These are phyloP conservation scores for Drosophila saltans DNA, from an alignment of 1,140 invertebrate species.

Conservation along the genomic window DNA sequence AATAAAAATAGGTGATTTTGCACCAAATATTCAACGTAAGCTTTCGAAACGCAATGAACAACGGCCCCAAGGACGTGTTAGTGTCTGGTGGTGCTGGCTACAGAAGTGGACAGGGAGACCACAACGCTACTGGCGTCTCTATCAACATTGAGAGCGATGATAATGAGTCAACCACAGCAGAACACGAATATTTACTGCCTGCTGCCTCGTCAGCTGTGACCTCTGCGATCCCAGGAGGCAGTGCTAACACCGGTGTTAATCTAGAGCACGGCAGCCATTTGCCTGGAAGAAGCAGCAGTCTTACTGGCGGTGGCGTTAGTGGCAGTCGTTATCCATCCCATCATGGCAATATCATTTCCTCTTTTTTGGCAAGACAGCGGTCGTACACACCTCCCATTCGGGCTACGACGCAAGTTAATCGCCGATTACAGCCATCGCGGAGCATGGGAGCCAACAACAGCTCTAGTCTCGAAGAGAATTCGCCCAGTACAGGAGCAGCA, in stretches of 20 bases:
- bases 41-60: conserved; percentile 48
- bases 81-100: conserved; percentile 34
- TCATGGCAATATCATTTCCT: conserved; percentile 47
- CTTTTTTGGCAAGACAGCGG: conserved; percentile 57
- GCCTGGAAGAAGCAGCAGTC: conserved; percentile 45
- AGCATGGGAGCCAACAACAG: conserved; percentile 48
- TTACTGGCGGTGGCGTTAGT: conserved; percentile 17
- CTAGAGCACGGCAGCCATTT: conserved; percentile 37
- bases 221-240: conserved; percentile 23
- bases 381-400: conserved; percentile 61
- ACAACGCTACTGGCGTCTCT: conserved; percentile 33
- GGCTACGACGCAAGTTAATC: conserved; percentile 48
- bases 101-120: conserved; percentile 14
- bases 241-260: conserved; percentile 41
- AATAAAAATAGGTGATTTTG: background rate
- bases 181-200: conserved; percentile 62
- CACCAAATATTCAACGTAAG: conserved; percentile 17
- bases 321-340: conserved; percentile 12
- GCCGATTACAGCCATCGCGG: conserved; percentile 63
- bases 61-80: conserved; percentile 55
- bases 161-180: conserved; percentile 74
- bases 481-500: conserved; percentile 9
- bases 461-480: conserved; percentile 46
- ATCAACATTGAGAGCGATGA: conserved; percentile 71
- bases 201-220: conserved; percentile 31